These are phyloP conservation scores for Abscondita cerata DNA, from an alignment of 2,888 invertebrate genomes.

Conservation along the genomic window DNA sequence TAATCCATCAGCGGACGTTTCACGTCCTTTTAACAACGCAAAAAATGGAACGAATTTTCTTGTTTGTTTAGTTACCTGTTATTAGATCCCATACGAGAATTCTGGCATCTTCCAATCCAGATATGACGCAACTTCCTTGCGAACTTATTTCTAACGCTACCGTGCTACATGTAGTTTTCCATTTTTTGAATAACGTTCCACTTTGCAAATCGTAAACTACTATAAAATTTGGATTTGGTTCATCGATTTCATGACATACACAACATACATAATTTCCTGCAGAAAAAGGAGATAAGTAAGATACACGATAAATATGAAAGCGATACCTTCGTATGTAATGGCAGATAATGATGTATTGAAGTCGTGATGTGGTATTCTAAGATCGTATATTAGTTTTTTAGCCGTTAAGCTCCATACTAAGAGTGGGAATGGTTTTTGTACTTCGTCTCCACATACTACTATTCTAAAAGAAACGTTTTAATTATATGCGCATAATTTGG, in stretches of 20 bases:
- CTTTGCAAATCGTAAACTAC: constrained; percentile 91
- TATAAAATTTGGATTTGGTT: constrained; percentile 86
- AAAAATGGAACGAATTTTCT: not conserved
- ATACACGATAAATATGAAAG: too few relatives aligned
- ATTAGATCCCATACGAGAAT: constrained; percentile 87
- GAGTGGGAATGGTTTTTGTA: constrained; percentile 89
- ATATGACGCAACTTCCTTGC: constrained; percentile 81
- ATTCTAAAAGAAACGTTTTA: constrained; percentile 71
- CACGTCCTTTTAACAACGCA: too few relatives aligned
- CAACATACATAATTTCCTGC: constrained; percentile 76
- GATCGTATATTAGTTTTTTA: constrained; percentile 83
- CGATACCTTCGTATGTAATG: constrained; percentile 83
- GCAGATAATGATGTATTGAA: constrained; percentile 84
- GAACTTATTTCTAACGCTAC: constrained; percentile 87
- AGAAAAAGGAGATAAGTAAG: too few relatives aligned
- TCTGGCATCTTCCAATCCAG: constrained; percentile 81
- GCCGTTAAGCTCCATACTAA: constrained; percentile 89
- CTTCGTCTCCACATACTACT: constrained; percentile 90
- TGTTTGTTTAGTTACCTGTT: constrained; percentile 64
- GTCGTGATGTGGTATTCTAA: constrained; percentile 88
- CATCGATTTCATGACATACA: constrained; percentile 72
- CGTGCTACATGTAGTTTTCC: constrained; percentile 86
- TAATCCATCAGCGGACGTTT: too few relatives aligned
- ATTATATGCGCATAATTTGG: too few relatives aligned
- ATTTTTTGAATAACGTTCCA: constrained; percentile 89